Percentiles rank a stretch among this genome's conserved stretches.
phyloP scores from a whole-genome alignment of 2,797 vertebrate species.

The Crenuchus spilurus region DNA sequence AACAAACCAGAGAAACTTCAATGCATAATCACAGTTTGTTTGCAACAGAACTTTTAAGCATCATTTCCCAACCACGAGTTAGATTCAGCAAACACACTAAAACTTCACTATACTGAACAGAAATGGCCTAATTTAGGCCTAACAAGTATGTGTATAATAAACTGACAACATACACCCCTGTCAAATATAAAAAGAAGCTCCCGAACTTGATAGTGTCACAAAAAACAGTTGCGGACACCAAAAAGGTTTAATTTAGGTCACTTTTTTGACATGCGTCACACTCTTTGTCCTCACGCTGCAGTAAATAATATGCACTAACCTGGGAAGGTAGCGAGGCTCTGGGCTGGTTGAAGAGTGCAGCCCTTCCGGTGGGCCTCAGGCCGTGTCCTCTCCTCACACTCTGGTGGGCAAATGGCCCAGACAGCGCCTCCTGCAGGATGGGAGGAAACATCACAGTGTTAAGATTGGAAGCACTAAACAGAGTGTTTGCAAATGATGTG shows the following conservation, averaged over 20 bases:
- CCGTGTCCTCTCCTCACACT: conserved; percentile 80
- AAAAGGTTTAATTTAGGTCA: background rate
- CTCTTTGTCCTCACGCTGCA: background rate
- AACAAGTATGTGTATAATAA: too few species aligned
- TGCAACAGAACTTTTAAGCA: too few species aligned
- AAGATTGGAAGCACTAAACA: conserved; percentile 19
- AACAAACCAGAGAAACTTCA: too few species aligned
- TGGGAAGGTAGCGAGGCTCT: conserved; percentile 75
- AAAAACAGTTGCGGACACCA: background rate
- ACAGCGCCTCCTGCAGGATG: conserved; percentile 71
- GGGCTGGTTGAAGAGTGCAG: conserved; percentile 75
- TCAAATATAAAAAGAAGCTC: too few species aligned
- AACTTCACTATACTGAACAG: too few species aligned
- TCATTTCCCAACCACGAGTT: too few species aligned
- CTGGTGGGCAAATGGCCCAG: conserved; percentile 74
- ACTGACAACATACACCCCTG: too few species aligned
- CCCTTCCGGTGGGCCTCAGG: conserved; percentile 72
- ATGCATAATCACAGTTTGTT: too few species aligned
- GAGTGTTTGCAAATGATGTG: too few species aligned
- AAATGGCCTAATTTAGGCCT: too few species aligned
- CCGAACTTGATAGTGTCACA: too few species aligned
- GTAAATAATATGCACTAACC: conserved; percentile 63
- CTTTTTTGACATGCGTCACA: background rate
- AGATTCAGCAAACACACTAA: too few species aligned
- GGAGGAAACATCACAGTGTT: conserved; percentile 42